Base-by-base conservation (phyloP, 2,888 invertebrate genomes). In the Nomada fucata region DNA sequence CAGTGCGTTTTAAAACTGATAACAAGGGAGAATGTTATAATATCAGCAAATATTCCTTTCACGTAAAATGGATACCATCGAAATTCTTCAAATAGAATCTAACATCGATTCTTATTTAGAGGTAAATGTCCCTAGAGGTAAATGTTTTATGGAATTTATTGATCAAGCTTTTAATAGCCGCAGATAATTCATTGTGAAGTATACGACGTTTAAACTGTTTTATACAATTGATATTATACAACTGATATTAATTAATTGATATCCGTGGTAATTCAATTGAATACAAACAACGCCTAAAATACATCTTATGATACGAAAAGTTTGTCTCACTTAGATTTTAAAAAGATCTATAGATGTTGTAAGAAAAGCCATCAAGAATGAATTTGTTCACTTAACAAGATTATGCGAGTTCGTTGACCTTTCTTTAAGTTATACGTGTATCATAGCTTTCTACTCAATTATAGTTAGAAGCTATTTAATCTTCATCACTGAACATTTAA, bases 341-440 rank as follows among this genome's bases (percentile, higher is more conserved):
- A 36, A 36, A 36, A 36, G 36, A 7, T 7, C 29, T 29, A 7
- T 7, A 36, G 7, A 29, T 47, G 47, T 47, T 13, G 47, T 13
- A 47, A 47, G 15, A 36, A 36, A 36, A 61, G 7, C 52, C 15
- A 36, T 9, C n/a, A 44, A 44, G 47, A 59, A 71, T 82, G 76
- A 76, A 82, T 82, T 81, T 68, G 64, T 71, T 76, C 68, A 63
- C 74, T 57, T 76, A 53, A 13, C 61, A 76, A 70, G 47, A 71
- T 72, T 71, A 57, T 53, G 53, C 23, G 76, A 81, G 82, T 82
- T 81, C 81, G 55, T 67, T 81, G 76, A 76, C 76, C 70, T 63
- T 42, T 61, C 50, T 74, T 71, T 70, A 20, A 44, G 44, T 55
- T 47, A 70, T 57, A 47, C 55, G 18, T 57, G 15, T 23, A 42